phyloP scores from a whole-genome alignment of 2,113 vertebrate genomes.

The Aegithalos caudatus region DNA sequence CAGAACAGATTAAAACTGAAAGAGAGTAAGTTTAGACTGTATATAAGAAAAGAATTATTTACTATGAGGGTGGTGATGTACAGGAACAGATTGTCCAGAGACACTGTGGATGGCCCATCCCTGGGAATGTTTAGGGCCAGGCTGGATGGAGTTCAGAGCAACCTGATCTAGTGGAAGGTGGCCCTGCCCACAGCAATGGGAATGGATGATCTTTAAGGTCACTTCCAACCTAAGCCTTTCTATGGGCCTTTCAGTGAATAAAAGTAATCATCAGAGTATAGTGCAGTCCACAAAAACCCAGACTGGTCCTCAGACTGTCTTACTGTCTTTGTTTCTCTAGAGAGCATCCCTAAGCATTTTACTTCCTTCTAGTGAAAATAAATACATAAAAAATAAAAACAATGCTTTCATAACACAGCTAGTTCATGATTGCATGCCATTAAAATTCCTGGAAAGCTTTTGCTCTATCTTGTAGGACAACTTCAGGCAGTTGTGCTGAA shows the following conservation, averaged over 20 bases:
- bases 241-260: neutral
- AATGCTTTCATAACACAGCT: fast-evolving
- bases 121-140: neutral
- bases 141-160: neutral
- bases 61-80: neutral
- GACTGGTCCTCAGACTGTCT: neutral
- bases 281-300: neutral
- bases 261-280: neutral
- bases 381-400: too few species aligned
- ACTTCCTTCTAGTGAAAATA: neutral
- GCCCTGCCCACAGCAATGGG: neutral
- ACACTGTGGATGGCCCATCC: neutral
- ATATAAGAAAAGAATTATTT: neutral
- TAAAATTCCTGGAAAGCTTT: neutral
- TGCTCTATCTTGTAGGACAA: neutral
- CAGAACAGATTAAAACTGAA: neutral
- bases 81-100: neutral
- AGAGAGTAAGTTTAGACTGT: neutral
- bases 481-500: neutral
- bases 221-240: neutral
- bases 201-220: neutral
- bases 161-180: neutral
- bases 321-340: neutral
- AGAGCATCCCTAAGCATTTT: neutral
- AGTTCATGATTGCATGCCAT: neutral